phyloP scores from a whole-genome alignment of 2,113 vertebrate species.

The Scophthalmus maximus region DNA sequence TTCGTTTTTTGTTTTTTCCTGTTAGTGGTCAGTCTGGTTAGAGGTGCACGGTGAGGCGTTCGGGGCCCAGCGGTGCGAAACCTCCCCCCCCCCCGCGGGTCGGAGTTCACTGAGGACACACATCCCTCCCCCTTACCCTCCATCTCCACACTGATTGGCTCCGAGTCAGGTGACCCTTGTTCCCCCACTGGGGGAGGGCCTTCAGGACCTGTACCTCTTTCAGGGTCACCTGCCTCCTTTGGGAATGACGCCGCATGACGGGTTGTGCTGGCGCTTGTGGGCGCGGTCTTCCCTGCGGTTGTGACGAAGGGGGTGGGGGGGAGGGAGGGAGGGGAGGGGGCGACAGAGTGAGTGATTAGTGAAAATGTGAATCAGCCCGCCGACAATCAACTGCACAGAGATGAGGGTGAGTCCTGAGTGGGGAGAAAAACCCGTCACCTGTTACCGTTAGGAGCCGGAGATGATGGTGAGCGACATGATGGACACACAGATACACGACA shows the following conservation, averaged over 20 bases:
- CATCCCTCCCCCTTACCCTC: slow-evolving; percentile 88
- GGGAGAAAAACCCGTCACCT: slow-evolving; percentile 41
- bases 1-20: not conserved
- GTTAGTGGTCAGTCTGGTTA: slow-evolving; percentile 72
- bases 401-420: slow-evolving; percentile 59
- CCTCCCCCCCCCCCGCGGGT: slow-evolving; percentile 76
- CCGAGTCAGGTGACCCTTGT: slow-evolving; percentile 85
- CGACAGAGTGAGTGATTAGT: slow-evolving; percentile 84
- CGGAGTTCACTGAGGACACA: slow-evolving; percentile 65
- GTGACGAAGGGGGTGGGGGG: slow-evolving; percentile 73
- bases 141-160: slow-evolving; percentile 88
- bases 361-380: slow-evolving; percentile 74
- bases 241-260: slow-evolving; percentile 79
- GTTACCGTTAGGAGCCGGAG: slow-evolving; percentile 48
- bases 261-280: slow-evolving; percentile 84
- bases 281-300: slow-evolving; percentile 87
- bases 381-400: slow-evolving; percentile 66
- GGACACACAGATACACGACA: slow-evolving; percentile 54
- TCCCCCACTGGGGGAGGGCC: slow-evolving; percentile 83
- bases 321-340: slow-evolving; percentile 46
- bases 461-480: slow-evolving; percentile 47
- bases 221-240: slow-evolving; percentile 84
- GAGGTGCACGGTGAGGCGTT: slow-evolving; percentile 59
- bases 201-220: slow-evolving; percentile 85
- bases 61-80: slow-evolving; percentile 80